Base-by-base conservation (phyloP, 2,888 invertebrate genomes). In the Zootermopsis nevadensis region DNA sequence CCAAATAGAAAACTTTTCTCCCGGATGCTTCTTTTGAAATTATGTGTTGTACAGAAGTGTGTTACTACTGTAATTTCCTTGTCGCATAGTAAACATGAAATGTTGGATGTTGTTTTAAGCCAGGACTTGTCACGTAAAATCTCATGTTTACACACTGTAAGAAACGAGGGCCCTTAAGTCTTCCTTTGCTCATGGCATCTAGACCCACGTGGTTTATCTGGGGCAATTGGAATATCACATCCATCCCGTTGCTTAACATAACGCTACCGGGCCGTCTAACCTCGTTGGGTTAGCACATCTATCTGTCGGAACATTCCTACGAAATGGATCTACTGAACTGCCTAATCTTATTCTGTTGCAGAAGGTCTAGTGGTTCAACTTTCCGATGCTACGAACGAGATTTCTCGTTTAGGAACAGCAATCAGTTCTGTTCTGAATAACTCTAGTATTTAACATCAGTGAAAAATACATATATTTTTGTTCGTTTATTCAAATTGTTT, bases 111-210 rank as follows among this genome's bases (percentile, higher is more conserved):
- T 79, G 79, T 79, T 79, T 79, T 79, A 66, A 60, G 55, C 60
- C 66, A 79, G 24, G 30, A 35, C 67, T 27, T 80, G 84, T 82
- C 82, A 84, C 82, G 76, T 84, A 82, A 84, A 80, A 38, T 69
- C 74, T 55, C 82, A 60, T 84, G 84, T 84, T 84, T 82, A 84
- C 84, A 84, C 82, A 31, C 19, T 77, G 67, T 69, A 82, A 77
- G 77, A 74, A 42, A 77, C 48, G 42, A 48, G 38, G 60, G 79
- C 60, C 60, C 55, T 66, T 79, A 79, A 60, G 30, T 79, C 79
- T 79, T 60, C 79, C 66, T 66, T 38, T 27, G 7, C 42, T 38
- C 74, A 74, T 22, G 74, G 69, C 31, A 31, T 31, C 4, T 4
- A 60, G n/a, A 60, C 60, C 60, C 60, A 60, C 60, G 60, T 60